Conservation (phyloP, 1,140 invertebrate species). For the Laupala kohalensis region DNA sequence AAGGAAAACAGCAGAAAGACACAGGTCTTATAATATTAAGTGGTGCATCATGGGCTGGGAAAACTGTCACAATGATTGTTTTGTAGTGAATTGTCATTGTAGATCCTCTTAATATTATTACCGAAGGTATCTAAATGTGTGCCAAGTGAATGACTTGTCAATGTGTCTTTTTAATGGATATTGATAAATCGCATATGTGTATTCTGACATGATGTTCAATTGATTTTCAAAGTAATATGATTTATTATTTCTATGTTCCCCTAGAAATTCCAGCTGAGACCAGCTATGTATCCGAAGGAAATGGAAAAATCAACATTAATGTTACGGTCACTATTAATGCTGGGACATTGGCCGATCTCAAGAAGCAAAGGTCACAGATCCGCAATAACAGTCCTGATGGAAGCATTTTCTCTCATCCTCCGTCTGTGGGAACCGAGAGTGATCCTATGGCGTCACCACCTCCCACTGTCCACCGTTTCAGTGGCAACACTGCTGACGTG, state of each 20-base stretch:
- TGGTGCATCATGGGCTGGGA: no score
- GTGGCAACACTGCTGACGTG: conserved; percentile 49
- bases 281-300: conserved; percentile 33
- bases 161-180: not conserved
- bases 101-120: no score
- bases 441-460: conserved; percentile 22
- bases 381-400: conserved; percentile 35
- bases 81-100: no score
- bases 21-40: no score
- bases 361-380: conserved; percentile 74
- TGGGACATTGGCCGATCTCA: conserved; percentile 71
- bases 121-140: no score
- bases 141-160: no score
- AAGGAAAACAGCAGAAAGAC: no score
- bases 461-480: conserved; percentile 41
- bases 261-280: conserved; percentile 14
- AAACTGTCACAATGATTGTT: no score
- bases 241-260: not conserved
- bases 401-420: conserved; percentile 20
- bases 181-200: not conserved
- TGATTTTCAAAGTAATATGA: not conserved
- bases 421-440: conserved; percentile 30
- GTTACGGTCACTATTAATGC: conserved; percentile 48
- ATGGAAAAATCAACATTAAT: conserved; percentile 81
- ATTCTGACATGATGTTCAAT: not conserved